Evolutionary conservation across 2,797 vertebrate species (phyloP), one percentile per base, ranked within the genome.

Genomic region (Manis pentadactyla): DNA sequence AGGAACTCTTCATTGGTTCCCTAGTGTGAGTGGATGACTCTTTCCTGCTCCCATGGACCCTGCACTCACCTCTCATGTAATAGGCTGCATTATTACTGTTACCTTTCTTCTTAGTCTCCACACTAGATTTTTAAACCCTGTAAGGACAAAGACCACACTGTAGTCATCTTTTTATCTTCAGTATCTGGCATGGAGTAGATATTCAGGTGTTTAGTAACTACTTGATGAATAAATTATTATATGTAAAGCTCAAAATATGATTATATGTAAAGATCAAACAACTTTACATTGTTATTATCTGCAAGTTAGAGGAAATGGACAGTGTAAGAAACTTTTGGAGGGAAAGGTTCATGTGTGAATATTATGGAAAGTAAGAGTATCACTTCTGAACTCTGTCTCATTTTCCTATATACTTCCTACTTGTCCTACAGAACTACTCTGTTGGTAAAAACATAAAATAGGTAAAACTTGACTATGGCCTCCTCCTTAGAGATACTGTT

Each of bases 251-350:
- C 31, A 74, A 83, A 17, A 31, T 3, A 42, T 10, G 7, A 69
- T 37, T 59, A 31, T 3, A 42, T 10, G 7, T 53, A 78, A 81
- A 71, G 29, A 53, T 78, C 21, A 77, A 7, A 34, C 11, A 6
- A 57, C 84, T 91, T 77, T 79, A 61, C 21, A 11, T 61, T 49
- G 34, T 39, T 21, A 18, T 42, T 63, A 31, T 90, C 69, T 93
- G 59, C 18, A 77, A 78, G 25, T 63, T 88, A 19, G 18, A 75
- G 49, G 6, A 78, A 87, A 42, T 39, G 13, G 11, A 23, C 53
- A 77, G 18, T 29, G 1, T 37, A 77, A 66, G n/a, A 77, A 85
- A 61, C 2, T 37, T 37, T 9, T 59, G 17, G 46, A 90, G 4
- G 39, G 19, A 79, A 5, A 59, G 19, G 34, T 49, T 69, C 14